phyloP scores from a whole-genome alignment of 2,797 vertebrate species.

The Melanotaenia pygmaea region DNA sequence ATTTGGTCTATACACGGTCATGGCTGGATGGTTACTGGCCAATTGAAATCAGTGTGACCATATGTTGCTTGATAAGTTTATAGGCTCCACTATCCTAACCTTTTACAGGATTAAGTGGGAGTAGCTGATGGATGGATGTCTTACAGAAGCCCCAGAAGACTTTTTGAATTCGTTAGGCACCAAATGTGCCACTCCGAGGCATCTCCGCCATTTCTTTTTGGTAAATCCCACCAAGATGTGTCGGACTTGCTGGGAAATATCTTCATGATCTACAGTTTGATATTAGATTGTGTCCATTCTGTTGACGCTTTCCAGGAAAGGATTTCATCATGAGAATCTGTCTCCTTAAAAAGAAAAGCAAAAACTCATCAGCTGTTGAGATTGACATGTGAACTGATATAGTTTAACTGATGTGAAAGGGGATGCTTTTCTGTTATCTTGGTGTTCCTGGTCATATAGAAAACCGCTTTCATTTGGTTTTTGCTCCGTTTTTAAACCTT shows the following conservation, averaged over 20 bases:
- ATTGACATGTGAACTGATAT: not conserved
- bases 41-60: not conserved
- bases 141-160: no score
- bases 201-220: not conserved
- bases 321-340: not conserved
- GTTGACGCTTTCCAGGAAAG: not conserved
- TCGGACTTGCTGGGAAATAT: not conserved
- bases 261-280: not conserved
- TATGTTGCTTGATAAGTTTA: not conserved
- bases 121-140: conserved; percentile 2
- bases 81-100: not conserved
- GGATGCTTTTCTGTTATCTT: not conserved
- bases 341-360: not conserved
- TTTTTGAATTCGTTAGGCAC: not conserved
- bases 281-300: not conserved
- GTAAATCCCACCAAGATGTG: not conserved
- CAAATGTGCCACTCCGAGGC: not conserved
- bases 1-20: not conserved
- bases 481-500: not conserved
- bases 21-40: not conserved
- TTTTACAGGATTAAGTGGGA: not conserved
- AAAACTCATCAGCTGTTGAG: not conserved
- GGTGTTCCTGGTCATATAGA: not conserved
- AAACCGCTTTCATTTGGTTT: conserved; percentile 6
- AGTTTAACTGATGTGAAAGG: not conserved